These are phyloP conservation scores for Morelia viridis DNA, from an alignment of 2,797 vertebrate species.

Conservation along the genomic window DNA sequence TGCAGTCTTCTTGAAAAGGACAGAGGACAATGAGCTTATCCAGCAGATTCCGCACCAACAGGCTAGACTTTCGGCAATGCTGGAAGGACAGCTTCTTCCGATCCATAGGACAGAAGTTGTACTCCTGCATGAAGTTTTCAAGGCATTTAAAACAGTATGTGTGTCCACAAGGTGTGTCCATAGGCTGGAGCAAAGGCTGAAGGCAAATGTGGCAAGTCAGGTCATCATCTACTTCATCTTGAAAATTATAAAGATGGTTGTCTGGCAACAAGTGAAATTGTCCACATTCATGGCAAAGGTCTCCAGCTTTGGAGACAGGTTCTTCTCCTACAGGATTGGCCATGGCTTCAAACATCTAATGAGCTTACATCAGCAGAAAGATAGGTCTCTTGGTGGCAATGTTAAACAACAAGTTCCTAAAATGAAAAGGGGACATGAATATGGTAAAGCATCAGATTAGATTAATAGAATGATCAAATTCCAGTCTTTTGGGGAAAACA, in stretches of 20 bases:
- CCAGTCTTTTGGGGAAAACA: not conserved
- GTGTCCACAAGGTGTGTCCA: constrained; percentile 94
- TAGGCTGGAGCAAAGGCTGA: constrained; percentile 87
- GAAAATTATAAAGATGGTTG: constrained; percentile 90
- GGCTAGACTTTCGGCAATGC: constrained; percentile 87
- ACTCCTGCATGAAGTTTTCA: constrained; percentile 88
- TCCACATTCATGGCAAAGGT: constrained; percentile 87
- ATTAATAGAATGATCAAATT: not conserved
- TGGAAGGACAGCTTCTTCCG: constrained; percentile 84
- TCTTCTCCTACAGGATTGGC: constrained; percentile 57
- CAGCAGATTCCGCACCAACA: constrained; percentile 89
- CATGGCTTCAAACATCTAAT: constrained; percentile 52
- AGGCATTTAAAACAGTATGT: constrained; percentile 90
- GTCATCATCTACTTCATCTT: constrained; percentile 91
- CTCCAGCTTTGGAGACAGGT: rapidly evolving
- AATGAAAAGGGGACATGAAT: not conserved
- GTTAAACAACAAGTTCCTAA: not conserved
- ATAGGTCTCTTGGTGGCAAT: not conserved
- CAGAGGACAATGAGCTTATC: constrained; percentile 87
- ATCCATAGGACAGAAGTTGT: constrained; percentile 91
- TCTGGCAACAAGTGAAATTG: constrained; percentile 83
- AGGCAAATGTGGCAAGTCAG: constrained; percentile 92
- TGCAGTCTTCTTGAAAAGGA: constrained; percentile 81
- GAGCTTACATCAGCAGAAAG: not conserved
- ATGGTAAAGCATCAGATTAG: not conserved